Evolutionary conservation across 2,797 vertebrate genomes (phyloP).

Genomic region (Phoxinus dragarum): DNA sequence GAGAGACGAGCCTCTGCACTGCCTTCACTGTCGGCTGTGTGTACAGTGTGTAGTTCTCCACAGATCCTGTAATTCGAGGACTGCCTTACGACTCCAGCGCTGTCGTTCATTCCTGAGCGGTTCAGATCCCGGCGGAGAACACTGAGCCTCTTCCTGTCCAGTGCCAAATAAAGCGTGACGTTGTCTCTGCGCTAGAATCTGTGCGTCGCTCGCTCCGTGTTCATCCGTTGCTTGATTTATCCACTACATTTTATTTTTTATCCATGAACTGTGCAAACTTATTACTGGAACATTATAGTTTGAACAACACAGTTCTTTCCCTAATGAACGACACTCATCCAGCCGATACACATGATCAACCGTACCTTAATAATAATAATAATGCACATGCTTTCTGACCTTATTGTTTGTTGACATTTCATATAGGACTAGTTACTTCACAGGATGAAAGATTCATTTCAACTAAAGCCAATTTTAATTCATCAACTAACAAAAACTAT

Average conservation of each 20-base stretch:
- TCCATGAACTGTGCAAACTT: slow-evolving; percentile 5
- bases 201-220: not conserved
- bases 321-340: not conserved
- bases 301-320: not conserved
- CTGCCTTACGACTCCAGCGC: slow-evolving; percentile 68
- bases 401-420: not conserved
- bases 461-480: not conserved
- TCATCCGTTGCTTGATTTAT: not conserved
- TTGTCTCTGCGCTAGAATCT: not conserved
- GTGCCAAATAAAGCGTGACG: slow-evolving; percentile 46
- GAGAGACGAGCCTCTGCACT: slow-evolving; percentile 61
- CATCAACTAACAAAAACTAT: slow-evolving; percentile 50
- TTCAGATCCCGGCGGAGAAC: not conserved
- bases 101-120: slow-evolving; percentile 46
- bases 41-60: slow-evolving; percentile 60
- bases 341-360: not conserved
- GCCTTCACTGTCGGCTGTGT: slow-evolving; percentile 50
- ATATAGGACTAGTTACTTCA: not conserved
- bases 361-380: not conserved
- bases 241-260: not conserved
- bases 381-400: not conserved
- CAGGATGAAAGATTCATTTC: not conserved
- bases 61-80: slow-evolving; percentile 39
- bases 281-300: not conserved
- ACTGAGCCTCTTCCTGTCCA: not conserved